These are phyloP conservation scores for Meghimatium bilineatum DNA, from an alignment of 2,888 invertebrate genomes.

Conservation along the genomic window DNA sequence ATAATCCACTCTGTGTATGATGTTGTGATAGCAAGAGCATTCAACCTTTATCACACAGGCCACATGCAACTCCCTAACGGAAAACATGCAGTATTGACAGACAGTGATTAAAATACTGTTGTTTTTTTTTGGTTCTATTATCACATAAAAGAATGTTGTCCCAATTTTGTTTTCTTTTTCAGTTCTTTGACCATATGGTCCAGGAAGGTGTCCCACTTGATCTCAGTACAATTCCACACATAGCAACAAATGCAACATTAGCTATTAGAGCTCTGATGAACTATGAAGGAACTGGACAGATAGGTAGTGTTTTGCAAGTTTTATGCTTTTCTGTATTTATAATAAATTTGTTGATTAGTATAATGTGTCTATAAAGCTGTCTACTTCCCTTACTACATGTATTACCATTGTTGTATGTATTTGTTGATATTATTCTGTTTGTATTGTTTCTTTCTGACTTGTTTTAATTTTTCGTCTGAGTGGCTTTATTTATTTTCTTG, in stretches of 20 bases:
- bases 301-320: not conserved
- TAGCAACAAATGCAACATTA: constrained; percentile 62
- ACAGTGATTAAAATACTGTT: not conserved
- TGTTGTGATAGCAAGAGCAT: too few relatives aligned
- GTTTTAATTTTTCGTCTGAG: too few relatives aligned
- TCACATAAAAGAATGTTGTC: too few relatives aligned
- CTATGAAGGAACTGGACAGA: constrained; percentile 53
- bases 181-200: constrained; percentile 66
- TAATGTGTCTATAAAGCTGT: not conserved
- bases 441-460: too few relatives aligned
- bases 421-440: too few relatives aligned
- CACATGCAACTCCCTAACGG: too few relatives aligned
- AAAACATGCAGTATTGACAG: too few relatives aligned
- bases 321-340: not conserved
- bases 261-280: constrained; percentile 68
- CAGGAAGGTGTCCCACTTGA: constrained; percentile 59
- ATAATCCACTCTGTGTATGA: too few relatives aligned
- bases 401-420: too few relatives aligned
- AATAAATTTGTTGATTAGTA: not conserved
- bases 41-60: too few relatives aligned
- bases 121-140: too few relatives aligned
- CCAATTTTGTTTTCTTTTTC: constrained; percentile 20
- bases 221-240: constrained; percentile 54
- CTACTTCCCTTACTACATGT: not conserved
- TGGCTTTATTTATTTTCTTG: too few relatives aligned